phyloP scores from a whole-genome alignment of 1,140 invertebrate genomes.

The Camponotus pennsylvanicus region DNA sequence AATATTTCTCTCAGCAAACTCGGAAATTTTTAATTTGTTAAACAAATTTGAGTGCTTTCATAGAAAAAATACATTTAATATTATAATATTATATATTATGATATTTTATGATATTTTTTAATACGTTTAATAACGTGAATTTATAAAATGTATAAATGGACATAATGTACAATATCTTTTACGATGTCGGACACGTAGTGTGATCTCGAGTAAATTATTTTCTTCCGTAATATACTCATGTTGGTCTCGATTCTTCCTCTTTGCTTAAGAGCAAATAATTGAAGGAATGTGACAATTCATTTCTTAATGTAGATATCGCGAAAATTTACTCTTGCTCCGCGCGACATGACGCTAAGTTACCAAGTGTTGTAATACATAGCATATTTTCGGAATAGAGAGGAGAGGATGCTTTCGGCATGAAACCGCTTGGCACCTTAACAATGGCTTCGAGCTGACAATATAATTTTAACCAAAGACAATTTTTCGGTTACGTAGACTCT shows the following conservation, averaged over 20 bases:
- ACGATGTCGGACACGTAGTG: conserved; percentile 33
- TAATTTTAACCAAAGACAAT: not conserved
- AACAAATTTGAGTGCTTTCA: not conserved
- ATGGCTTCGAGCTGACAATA: conserved; percentile 31
- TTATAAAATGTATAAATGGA: conserved; percentile 16
- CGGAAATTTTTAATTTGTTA: not conserved
- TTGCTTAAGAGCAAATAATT: conserved; percentile 19
- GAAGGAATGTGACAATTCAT: conserved; percentile 53
- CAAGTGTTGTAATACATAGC: conserved; percentile 80
- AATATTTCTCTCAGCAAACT: conserved; percentile 21
- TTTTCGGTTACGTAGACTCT: not conserved
- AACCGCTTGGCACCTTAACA: conserved; percentile 81
- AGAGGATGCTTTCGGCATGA: conserved; percentile 76
- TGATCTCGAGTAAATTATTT: conserved; percentile 64
- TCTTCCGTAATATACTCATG: conserved; percentile 19
- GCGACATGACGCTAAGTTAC: conserved; percentile 80
- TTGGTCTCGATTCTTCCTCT: conserved; percentile 35
- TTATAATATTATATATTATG: conserved; percentile 5
- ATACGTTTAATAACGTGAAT: too few relatives aligned
- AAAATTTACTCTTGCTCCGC: conserved; percentile 79
- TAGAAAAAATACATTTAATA: conserved; percentile 15
- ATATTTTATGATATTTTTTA: not conserved
- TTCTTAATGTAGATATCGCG: conserved; percentile 61
- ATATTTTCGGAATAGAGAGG: conserved; percentile 75
- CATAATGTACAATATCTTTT: conserved; percentile 36